Base-by-base conservation (phyloP, 2,888 invertebrate species). In the Lymantria monacha region DNA sequence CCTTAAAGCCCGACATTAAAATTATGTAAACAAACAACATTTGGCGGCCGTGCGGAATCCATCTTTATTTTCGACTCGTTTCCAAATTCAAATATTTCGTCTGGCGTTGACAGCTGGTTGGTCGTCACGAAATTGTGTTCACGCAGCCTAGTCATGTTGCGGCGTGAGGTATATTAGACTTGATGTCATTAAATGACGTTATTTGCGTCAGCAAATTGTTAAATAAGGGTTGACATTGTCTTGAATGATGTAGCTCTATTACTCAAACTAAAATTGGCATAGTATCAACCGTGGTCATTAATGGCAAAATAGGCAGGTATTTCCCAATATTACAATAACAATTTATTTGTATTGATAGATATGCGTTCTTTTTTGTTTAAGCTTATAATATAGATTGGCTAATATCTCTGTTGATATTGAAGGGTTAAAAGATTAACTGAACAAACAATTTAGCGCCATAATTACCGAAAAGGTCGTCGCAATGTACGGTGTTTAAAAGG, bases 61-160 rank as follows among this genome's bases (percentile, higher is more conserved):
- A 61, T 57, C 64, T 83, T 81, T 79, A 81, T 81, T 76, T 75
- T 72, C 53, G 65, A 70, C 63, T 59, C 65, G 59, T 13, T 46
- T 61, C 62, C 67, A 68, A 67, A 67, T 67, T 61, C 37, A 10
- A 46, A 51, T 51, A 46, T 53, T 69, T 70, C 64, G 68, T 56
- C 13, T 13, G 42, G 52, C 57, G 66, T 52, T 66, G 74, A 66
- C 65, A 57, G 48, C 56, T 46, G 53, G 53, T 57, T 52, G 51
- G 41, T 63, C 71, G 61, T 57, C 55, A 61, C 49, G 56, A 49
- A 53, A 43, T 12, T 42, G 42, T 44, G 14, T 43, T 30, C 49
- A 45, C 49, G 48, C 53, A 30, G 43, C 42, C 30, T 33, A 42
- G 37, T 49, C 44, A 49, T 53, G 50, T 40, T 41, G 13, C 5